Evolutionary conservation across 2,888 invertebrate genomes (phyloP).

Genomic region (Aporophyla nigra): DNA sequence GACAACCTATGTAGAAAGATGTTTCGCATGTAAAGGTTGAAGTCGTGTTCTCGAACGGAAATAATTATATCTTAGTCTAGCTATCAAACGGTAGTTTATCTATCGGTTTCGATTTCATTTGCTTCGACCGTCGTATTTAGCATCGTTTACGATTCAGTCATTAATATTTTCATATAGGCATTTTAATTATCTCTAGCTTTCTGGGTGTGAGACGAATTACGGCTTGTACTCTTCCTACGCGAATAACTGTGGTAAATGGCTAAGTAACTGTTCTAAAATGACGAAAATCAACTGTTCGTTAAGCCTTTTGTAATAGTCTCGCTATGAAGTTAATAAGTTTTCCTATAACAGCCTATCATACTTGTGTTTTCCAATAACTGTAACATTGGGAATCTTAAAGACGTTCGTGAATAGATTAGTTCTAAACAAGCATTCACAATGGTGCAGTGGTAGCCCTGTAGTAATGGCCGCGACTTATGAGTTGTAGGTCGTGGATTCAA

Average conservation of each 20-base stretch:
- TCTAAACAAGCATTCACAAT: not conserved
- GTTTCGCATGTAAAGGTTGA: not conserved
- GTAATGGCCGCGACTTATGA: no score
- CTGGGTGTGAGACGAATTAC: constrained; percentile 6
- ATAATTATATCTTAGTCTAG: constrained; percentile 20
- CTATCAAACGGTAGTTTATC: constrained; percentile 6
- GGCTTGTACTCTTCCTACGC: constrained; percentile 34
- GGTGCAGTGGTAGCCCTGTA: no score
- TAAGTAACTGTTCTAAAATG: constrained; percentile 13
- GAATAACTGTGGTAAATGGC: constrained; percentile 35
- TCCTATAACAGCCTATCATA: not conserved
- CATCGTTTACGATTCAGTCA: constrained; percentile 32
- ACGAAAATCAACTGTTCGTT: constrained; percentile 23
- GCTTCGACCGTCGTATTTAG: constrained; percentile 22
- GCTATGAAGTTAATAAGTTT: constrained; percentile 7
- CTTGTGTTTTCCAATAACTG: constrained; percentile 3
- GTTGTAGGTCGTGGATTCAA: no score
- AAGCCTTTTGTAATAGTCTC: constrained; percentile 36
- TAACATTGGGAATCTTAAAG: not conserved
- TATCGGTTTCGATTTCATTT: constrained; percentile 39
- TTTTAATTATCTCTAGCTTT: constrained; percentile 36
- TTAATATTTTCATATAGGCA: constrained; percentile 44
- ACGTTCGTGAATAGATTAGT: not conserved
- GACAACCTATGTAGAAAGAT: not conserved
- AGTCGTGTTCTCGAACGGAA: constrained; percentile 31